phyloP scores from a whole-genome alignment of 2,113 vertebrate species.

The Sapajus apella region DNA sequence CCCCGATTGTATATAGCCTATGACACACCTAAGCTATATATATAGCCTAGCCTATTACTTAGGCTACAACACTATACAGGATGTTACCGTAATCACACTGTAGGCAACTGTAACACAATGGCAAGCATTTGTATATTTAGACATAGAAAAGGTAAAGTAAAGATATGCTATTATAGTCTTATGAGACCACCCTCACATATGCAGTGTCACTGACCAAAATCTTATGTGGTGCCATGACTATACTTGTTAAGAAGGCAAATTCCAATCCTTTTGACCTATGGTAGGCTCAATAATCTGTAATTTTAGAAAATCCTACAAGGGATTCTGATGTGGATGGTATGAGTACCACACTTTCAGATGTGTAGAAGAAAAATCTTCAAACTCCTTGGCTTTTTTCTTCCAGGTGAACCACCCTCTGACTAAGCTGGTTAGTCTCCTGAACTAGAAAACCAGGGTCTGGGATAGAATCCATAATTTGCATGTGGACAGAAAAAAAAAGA shows the following conservation, averaged over 20 bases:
- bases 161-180: neutral
- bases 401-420: neutral
- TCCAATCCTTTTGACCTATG: neutral
- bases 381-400: neutral
- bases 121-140: neutral
- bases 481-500: neutral
- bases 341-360: neutral
- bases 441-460: neutral
- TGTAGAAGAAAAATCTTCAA: neutral
- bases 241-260: slow-evolving; percentile 35
- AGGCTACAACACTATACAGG: neutral
- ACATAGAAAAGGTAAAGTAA: neutral
- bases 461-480: neutral
- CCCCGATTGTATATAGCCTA: neutral
- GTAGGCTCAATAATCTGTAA: neutral
- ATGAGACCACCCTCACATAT: neutral
- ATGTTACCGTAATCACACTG: neutral
- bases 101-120: neutral
- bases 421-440: neutral
- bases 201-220: neutral
- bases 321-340: neutral
- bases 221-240: neutral
- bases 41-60: neutral
- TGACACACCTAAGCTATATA: neutral
- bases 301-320: neutral